A percentile compares a stretch with the other conserved stretches of the same genome.
phyloP scores from a whole-genome alignment of 2,888 invertebrate species.

The Fabriciana adippe region DNA sequence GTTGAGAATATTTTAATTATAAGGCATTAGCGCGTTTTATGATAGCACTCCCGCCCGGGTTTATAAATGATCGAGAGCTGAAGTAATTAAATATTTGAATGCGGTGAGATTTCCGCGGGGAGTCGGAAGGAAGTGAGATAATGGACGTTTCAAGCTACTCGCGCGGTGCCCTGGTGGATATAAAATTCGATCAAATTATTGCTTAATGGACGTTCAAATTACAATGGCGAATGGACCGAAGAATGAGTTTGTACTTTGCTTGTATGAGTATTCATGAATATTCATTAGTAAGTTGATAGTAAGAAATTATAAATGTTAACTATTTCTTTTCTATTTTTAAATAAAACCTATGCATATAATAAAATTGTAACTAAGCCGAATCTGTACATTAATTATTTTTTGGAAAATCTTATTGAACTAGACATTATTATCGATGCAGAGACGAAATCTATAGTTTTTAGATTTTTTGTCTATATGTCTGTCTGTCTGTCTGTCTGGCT shows the following conservation, averaged over 20 bases:
- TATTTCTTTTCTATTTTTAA: too few species aligned
- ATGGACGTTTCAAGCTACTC: constrained; percentile 65
- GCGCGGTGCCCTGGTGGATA: constrained; percentile 77
- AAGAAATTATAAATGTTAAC: too few species aligned
- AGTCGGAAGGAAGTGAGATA: constrained; percentile 64
- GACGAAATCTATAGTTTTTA: too few species aligned
- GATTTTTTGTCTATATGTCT: too few species aligned
- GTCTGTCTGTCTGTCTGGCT: too few species aligned
- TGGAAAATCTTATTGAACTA: too few species aligned
- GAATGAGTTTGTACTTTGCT: constrained; percentile 48
- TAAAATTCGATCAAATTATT: constrained; percentile 80
- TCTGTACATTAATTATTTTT: too few species aligned
- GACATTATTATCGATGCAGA: too few species aligned
- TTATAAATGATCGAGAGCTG: constrained; percentile 80
- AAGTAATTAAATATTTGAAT: constrained; percentile 83
- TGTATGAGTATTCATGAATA: constrained; percentile 18
- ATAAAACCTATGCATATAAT: too few species aligned
- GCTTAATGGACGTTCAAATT: constrained; percentile 75
- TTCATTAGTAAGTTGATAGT: background rate
- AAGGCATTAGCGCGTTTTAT: constrained; percentile 83
- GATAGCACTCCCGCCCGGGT: constrained; percentile 78
- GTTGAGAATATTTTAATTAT: constrained; percentile 84
- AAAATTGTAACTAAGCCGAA: too few species aligned
- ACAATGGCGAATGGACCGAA: constrained; percentile 50
- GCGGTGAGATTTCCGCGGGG: constrained; percentile 80